A percentile compares a stretch with the other conserved stretches of the same genome.
Conservation (phyloP, 2,888 invertebrate genomes). For the Dryocosmus kuriphilus region DNA sequence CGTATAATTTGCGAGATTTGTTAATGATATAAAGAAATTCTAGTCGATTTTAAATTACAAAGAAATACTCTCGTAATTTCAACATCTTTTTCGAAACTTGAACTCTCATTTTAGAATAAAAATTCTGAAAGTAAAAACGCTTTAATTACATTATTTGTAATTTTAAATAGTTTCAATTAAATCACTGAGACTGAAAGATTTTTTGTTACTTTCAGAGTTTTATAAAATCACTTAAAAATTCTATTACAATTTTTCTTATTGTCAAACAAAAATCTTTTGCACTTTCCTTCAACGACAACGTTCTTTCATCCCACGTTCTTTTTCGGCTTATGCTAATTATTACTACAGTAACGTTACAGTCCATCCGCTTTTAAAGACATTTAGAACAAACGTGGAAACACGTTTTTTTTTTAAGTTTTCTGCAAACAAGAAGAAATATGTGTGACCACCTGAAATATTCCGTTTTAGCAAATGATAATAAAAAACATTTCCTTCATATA, state of each 20-base stretch:
- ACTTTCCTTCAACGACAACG: background rate
- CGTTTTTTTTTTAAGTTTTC: background rate
- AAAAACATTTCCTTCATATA: background rate
- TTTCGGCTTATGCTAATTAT: slow-evolving; percentile 3
- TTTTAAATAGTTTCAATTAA: no score
- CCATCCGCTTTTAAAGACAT: slow-evolving; percentile 2
- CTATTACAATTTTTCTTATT: no score
- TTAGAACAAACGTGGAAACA: background rate
- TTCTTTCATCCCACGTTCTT: background rate
- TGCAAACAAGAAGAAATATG: background rate
- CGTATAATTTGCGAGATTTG: slow-evolving; percentile 20
- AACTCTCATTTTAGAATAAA: background rate
- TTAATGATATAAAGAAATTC: no score
- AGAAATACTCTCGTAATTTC: slow-evolving; percentile 13
- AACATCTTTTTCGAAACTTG: background rate
- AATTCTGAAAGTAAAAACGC: background rate
- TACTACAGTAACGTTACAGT: background rate
- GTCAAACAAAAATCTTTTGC: background rate
- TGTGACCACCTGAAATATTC: background rate
- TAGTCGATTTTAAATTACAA: background rate
- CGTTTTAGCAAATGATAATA: background rate
- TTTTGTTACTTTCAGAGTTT: no score
- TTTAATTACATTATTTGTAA: background rate
- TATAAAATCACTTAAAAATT: no score
- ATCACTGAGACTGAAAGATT: no score